phyloP scores from a whole-genome alignment of 2,888 invertebrate genomes.

The Platycheirus albimanus region DNA sequence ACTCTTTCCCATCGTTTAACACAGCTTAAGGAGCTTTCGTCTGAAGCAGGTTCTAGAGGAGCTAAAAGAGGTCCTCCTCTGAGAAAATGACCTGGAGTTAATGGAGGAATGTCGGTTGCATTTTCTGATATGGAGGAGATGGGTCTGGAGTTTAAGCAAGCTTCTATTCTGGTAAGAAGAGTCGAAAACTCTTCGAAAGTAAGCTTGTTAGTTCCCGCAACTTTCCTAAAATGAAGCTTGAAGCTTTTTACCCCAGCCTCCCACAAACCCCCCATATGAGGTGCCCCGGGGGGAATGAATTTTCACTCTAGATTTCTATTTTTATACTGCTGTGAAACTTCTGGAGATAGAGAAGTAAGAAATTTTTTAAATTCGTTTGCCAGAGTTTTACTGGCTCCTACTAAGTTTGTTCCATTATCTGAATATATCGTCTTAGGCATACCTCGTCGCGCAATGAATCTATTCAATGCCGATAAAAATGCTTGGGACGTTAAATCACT shows the following conservation, averaged over 20 bases:
- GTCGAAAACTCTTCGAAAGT: constrained; percentile 20
- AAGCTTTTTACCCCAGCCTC: constrained; percentile 13
- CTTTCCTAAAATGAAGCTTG: not conserved
- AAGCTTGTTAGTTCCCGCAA: not conserved
- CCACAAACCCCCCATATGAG: too few species aligned
- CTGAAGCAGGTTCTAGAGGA: not conserved
- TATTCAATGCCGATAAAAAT: not conserved
- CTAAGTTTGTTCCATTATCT: constrained; percentile 6
- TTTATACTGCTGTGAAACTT: not conserved
- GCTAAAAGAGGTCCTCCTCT: not conserved
- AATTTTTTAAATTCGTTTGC: not conserved
- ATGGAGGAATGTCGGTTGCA: not conserved
- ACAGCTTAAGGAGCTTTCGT: not conserved
- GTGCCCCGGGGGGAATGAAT: too few species aligned
- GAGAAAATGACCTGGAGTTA: too few species aligned
- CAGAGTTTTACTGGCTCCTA: constrained; percentile 1
- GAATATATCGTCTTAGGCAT: too few species aligned
- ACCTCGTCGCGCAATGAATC: too few species aligned
- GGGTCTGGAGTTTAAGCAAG: too few species aligned
- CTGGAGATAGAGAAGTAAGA: not conserved
- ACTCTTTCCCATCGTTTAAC: constrained; percentile 6
- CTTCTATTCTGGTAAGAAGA: too few species aligned
- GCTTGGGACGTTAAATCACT: too few species aligned
- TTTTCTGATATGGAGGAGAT: constrained; percentile 3
- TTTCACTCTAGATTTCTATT: too few species aligned